phyloP scores from a whole-genome alignment of 2,888 invertebrate species.

The Leucoptera coffeella region DNA sequence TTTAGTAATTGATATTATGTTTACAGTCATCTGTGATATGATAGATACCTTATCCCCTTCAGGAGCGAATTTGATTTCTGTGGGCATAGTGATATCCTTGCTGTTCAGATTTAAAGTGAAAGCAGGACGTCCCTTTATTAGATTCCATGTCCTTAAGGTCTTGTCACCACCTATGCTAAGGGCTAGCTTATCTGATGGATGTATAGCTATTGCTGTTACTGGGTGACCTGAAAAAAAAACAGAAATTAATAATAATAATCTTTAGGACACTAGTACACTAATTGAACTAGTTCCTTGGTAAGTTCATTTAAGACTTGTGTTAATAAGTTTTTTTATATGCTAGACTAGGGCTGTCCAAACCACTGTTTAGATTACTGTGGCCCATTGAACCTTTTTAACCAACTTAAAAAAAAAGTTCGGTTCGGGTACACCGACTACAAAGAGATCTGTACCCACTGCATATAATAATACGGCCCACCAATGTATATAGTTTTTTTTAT shows the following conservation, averaged over 20 bases:
- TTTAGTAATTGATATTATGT: constrained; percentile 74
- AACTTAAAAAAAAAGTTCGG: no score
- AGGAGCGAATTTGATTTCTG: constrained; percentile 66
- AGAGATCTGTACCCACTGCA: no score
- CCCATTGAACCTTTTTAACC: no score
- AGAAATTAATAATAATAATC: no score
- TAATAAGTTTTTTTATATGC: constrained; percentile 25
- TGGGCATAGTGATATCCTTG: constrained; percentile 47
- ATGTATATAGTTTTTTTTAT: no score
- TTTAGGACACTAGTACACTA: constrained; percentile 23
- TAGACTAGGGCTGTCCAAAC: no score
- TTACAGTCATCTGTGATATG: constrained; percentile 63
- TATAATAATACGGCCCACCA: no score
- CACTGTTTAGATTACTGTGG: no score
- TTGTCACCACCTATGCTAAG: constrained; percentile 81
- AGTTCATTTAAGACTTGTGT: no score
- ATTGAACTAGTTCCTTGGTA: no score
- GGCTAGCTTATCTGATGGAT: constrained; percentile 85
- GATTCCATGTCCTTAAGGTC: constrained; percentile 87
- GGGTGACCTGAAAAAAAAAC: constrained; percentile 51
- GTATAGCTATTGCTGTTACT: constrained; percentile 71
- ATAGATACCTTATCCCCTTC: constrained; percentile 72
- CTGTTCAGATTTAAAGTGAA: constrained; percentile 81
- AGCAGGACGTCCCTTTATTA: constrained; percentile 85
- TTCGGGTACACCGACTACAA: no score